phyloP scores from a whole-genome alignment of 30 jellyfish, hydroid and myxozoan species.

The Aurelia aurita complex sp. Pacific region DNA sequence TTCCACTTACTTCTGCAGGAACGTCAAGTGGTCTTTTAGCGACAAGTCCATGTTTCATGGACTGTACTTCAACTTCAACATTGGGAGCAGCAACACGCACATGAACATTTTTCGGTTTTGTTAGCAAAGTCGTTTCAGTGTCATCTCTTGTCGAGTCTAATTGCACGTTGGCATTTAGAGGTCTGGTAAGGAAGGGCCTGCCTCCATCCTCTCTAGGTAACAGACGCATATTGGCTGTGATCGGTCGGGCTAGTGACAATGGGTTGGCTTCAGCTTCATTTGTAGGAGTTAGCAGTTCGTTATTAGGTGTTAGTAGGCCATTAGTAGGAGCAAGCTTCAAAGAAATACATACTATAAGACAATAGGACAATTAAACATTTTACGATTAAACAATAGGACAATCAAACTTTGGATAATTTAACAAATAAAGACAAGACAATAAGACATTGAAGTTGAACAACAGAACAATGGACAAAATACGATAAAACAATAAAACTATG shows the following conservation, averaged over 20 bases:
- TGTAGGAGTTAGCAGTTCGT: conserved; percentile 32
- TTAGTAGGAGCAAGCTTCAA: background rate
- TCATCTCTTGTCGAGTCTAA: conserved; percentile 1
- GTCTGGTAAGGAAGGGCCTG: background rate
- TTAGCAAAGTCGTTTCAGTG: conserved; percentile 6
- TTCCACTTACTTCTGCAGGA: conserved; percentile 71
- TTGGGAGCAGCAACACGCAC: conserved; percentile 88
- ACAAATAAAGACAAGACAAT: too few species aligned
- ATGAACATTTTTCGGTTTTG: conserved; percentile 72
- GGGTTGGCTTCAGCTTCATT: conserved; percentile 26
- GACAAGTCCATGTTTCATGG: conserved; percentile 72
- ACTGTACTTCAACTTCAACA: conserved; percentile 87
- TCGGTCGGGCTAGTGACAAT: background rate
- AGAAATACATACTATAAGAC: background rate
- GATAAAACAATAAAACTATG: background rate
- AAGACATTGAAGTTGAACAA: background rate
- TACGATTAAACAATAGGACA: background rate
- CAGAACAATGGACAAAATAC: background rate
- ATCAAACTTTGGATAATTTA: too few species aligned
- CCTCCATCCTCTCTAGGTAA: background rate
- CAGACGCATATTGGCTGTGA: background rate
- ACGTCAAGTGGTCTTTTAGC: conserved; percentile 69
- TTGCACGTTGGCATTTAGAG: conserved; percentile 28
- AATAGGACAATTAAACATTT: background rate
- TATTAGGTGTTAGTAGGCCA: conserved; percentile 13